Base-by-base conservation (phyloP, 64 coral and sea anemone species). In the Actinia tenebrosa region DNA sequence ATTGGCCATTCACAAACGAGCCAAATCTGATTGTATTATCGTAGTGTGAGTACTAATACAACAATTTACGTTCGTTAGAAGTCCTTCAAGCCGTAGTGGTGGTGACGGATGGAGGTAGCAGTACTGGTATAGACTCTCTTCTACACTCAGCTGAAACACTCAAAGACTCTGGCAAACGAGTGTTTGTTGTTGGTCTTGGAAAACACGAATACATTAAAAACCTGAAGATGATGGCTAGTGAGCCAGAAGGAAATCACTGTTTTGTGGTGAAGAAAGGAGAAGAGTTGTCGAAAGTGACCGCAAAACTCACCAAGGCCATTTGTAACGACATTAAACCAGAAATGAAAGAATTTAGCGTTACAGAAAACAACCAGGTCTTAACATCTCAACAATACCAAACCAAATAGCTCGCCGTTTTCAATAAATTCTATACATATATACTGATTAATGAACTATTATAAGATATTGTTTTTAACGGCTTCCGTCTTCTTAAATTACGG, bases 111-210 rank as follows among this genome's bases (percentile, higher is more conserved):
- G 83, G 83, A 56, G 83, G 83, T 0, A 85, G 37, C 17, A 59
- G 53, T 19, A 61, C 83, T 16, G 83, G 83, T 3, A 60, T 58
- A 26, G 83, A 85, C 23, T 45, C 83, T 30, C 83, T 85, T 4
- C 60, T 61, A 7, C 0, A 85, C 16, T 18, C 83, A 19, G n/a
- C 54, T 45, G 54, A 61, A 61, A 44, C 8, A 10, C 56, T 85
- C 5, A 85, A 85, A 64, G 56, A 60, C 23, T 61, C 83, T 43
- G 83, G 83, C 26, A 85, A 85, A 85, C 53, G 83, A 16, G 53
- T 85, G 25, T 85, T 85, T 64, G 83, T 85, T 17, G 53, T 85
- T 43, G 83, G 83, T 43, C 83, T 85, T 58, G 83, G 83, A n/a
- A 10, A 64, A 85, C 25, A 61, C 30, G 83, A 85, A 85, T 37